phyloP scores from a whole-genome alignment of 2,113 vertebrate genomes.

The Labeo rohita region DNA sequence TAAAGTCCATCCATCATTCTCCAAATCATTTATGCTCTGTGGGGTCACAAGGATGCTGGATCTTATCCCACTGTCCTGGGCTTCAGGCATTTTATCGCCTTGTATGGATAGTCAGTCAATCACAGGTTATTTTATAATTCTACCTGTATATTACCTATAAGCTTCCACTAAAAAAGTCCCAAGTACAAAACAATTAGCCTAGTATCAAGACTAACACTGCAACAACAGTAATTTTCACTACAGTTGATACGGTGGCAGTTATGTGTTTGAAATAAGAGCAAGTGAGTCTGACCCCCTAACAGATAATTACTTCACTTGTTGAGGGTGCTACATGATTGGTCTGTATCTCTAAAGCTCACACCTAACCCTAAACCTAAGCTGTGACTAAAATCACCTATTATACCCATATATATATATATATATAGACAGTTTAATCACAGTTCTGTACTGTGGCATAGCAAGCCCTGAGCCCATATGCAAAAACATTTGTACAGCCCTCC shows the following conservation, averaged over 20 bases:
- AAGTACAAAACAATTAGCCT: background rate
- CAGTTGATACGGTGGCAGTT: background rate
- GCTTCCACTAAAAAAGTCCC: background rate
- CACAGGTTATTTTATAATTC: background rate
- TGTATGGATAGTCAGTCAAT: background rate
- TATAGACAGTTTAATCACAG: too few species aligned
- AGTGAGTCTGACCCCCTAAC: background rate
- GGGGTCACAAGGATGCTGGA: background rate
- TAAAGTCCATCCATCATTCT: background rate
- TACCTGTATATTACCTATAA: background rate
- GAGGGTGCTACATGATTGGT: background rate
- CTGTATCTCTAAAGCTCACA: background rate
- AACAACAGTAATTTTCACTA: background rate
- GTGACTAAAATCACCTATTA: background rate
- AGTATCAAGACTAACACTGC: background rate
- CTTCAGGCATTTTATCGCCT: background rate
- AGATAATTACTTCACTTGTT: background rate
- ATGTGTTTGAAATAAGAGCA: background rate
- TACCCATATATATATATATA: background rate
- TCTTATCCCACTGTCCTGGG: background rate
- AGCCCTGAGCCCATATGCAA: too few species aligned
- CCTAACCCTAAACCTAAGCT: background rate
- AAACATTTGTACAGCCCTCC: too few species aligned
- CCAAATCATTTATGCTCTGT: background rate
- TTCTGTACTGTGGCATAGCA: too few species aligned